phyloP scores from a whole-genome alignment of 2,113 vertebrate genomes.

The Dipodomys ordii region DNA sequence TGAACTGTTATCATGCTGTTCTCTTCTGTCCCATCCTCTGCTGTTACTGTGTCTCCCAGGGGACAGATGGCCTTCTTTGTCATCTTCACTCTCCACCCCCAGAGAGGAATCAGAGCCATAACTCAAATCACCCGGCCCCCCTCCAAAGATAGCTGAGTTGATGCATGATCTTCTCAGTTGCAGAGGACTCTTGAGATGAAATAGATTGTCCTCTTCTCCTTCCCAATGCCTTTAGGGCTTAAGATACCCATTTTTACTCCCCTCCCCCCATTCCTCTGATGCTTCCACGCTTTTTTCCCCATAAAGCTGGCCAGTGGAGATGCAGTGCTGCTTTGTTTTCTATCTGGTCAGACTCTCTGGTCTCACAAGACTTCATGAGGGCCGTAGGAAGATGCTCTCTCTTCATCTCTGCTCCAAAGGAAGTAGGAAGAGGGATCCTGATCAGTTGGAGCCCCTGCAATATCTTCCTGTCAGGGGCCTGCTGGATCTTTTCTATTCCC shows the following conservation, averaged over 20 bases:
- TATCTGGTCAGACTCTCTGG: conserved; percentile 22
- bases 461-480: background rate
- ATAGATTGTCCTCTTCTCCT: background rate
- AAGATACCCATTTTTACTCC: background rate
- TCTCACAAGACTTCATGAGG: conserved; percentile 37
- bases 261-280: background rate
- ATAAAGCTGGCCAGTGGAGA: background rate
- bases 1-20: conserved; percentile 52
- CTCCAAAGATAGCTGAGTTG: conserved; percentile 36
- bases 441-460: background rate
- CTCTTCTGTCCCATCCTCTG: conserved; percentile 53
- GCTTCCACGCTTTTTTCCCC: background rate
- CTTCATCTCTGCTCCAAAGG: conserved; percentile 41
- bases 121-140: conserved; percentile 46
- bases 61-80: conserved; percentile 78
- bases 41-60: conserved; percentile 68
- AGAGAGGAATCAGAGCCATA: conserved; percentile 78
- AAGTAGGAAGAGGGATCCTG: background rate
- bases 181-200: conserved; percentile 5
- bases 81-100: conserved; percentile 73
- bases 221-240: background rate
- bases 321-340: conserved; percentile 3
- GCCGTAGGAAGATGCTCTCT: conserved; percentile 25
- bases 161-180: conserved; percentile 15
- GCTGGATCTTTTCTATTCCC: conserved; percentile 36